Conservation (phyloP, 2,888 invertebrate species). For the Hypselothyrea guttata region DNA sequence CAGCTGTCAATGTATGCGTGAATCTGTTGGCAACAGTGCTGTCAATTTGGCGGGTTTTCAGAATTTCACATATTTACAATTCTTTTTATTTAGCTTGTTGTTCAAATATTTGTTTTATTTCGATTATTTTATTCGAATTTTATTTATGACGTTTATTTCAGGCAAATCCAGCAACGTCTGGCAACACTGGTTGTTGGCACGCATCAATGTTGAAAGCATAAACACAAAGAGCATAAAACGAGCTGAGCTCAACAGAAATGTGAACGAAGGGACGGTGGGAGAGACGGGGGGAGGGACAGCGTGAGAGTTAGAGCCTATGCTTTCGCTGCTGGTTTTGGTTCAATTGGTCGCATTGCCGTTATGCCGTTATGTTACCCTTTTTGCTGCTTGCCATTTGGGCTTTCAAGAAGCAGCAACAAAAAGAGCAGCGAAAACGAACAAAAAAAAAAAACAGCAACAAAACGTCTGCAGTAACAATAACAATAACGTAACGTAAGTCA, state of each 20-base stretch:
- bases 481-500: too few relatives aligned
- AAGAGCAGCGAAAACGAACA: too few relatives aligned
- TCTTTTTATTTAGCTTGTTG: too few relatives aligned
- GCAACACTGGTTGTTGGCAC: too few relatives aligned
- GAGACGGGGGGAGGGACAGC: constrained; percentile 11
- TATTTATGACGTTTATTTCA: too few relatives aligned
- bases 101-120: too few relatives aligned
- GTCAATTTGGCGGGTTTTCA: too few relatives aligned
- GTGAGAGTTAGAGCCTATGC: constrained; percentile 38
- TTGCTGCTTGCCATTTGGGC: constrained; percentile 23
- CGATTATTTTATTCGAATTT: too few relatives aligned
- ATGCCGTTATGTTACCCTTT: constrained; percentile 44
- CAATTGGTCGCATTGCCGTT: constrained; percentile 40
- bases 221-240: constrained; percentile 50
- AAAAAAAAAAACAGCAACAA: too few relatives aligned
- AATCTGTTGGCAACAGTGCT: constrained; percentile 17
- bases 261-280: constrained; percentile 22
- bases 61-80: too few relatives aligned
- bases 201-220: constrained; percentile 73
- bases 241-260: not conserved
- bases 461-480: too few relatives aligned
- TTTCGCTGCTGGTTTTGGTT: constrained; percentile 37
- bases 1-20: constrained; percentile 35
- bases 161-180: too few relatives aligned
- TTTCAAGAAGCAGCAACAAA: constrained; percentile 43